These are phyloP conservation scores for Paratilapia polleni DNA, from an alignment of 2,113 vertebrate genomes.

Conservation along the genomic window DNA sequence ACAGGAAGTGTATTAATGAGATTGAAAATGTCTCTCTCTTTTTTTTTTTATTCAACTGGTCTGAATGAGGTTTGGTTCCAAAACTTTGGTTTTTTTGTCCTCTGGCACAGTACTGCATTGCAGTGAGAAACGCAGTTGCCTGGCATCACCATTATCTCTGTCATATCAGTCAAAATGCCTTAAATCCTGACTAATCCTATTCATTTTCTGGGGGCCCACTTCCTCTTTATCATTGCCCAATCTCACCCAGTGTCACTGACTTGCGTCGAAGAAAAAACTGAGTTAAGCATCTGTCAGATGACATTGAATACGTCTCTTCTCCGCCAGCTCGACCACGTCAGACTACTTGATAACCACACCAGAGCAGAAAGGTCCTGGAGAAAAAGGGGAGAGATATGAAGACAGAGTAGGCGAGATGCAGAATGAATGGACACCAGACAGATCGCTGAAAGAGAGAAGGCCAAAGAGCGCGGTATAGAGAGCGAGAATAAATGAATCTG, in stretches of 20 bases:
- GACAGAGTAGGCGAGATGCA: neutral
- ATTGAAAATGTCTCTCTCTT: too few species aligned
- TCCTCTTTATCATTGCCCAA: conserved; percentile 25
- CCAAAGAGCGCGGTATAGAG: conserved; percentile 22
- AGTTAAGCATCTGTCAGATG: conserved; percentile 31
- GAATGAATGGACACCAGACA: conserved; percentile 49
- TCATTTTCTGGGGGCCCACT: conserved; percentile 30
- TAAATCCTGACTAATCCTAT: conserved; percentile 39
- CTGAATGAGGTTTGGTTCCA: neutral
- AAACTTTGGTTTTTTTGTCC: neutral
- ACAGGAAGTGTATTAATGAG: neutral
- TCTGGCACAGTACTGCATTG: conserved; percentile 15
- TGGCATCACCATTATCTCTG: neutral
- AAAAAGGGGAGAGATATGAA: conserved; percentile 9
- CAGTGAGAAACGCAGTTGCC: conserved; percentile 21
- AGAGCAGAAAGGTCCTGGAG: conserved; percentile 14
- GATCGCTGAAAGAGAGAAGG: conserved; percentile 46
- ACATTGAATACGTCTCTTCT: conserved; percentile 33
- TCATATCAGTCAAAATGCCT: conserved; percentile 33
- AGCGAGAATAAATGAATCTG: conserved; percentile 66
- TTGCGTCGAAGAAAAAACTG: neutral
- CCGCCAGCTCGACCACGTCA: conserved; percentile 3
- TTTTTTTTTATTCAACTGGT: neutral
- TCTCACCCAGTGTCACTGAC: neutral
- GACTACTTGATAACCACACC: conserved; percentile 32